Conservation (phyloP, 2,797 vertebrate genomes). For the Melanotaenia trifasciata region DNA sequence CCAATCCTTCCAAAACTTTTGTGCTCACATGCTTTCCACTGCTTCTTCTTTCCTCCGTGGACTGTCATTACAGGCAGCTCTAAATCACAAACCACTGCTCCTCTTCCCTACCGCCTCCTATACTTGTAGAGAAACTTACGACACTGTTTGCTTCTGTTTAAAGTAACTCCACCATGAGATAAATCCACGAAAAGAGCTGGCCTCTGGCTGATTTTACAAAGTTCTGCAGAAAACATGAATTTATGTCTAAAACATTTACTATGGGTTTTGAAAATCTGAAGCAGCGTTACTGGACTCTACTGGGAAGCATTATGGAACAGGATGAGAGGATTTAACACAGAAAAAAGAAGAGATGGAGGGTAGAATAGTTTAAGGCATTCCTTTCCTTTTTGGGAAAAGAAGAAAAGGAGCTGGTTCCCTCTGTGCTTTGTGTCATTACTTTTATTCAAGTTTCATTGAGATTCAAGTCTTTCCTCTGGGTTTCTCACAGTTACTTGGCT, state of each 20-base stretch:
- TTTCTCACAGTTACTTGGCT: neutral
- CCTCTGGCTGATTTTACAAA: too few species aligned
- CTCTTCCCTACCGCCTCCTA: slow-evolving; percentile 19
- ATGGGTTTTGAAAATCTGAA: neutral
- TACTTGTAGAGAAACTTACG: neutral
- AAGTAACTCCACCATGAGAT: slow-evolving; percentile 35
- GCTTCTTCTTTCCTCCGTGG: neutral
- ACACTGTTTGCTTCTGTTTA: slow-evolving; percentile 8
- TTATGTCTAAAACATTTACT: neutral
- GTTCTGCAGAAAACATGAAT: neutral
- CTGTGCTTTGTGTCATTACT: neutral
- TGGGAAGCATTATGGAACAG: neutral
- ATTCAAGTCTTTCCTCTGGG: neutral
- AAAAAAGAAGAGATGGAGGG: slow-evolving; percentile 21
- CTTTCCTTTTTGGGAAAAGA: slow-evolving; percentile 63
- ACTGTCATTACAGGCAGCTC: neutral
- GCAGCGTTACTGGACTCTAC: neutral
- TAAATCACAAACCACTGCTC: slow-evolving; percentile 23
- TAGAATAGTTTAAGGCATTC: slow-evolving; percentile 50
- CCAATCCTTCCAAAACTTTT: neutral
- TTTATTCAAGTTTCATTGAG: slow-evolving; percentile 2
- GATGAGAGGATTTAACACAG: slow-evolving; percentile 28
- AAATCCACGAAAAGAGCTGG: neutral
- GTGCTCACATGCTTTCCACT: neutral
- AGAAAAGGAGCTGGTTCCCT: neutral